A percentile compares a stretch with the other conserved stretches of the same genome.
Conservation (phyloP, 2,888 invertebrate species). For the Crocallis elinguaria region DNA sequence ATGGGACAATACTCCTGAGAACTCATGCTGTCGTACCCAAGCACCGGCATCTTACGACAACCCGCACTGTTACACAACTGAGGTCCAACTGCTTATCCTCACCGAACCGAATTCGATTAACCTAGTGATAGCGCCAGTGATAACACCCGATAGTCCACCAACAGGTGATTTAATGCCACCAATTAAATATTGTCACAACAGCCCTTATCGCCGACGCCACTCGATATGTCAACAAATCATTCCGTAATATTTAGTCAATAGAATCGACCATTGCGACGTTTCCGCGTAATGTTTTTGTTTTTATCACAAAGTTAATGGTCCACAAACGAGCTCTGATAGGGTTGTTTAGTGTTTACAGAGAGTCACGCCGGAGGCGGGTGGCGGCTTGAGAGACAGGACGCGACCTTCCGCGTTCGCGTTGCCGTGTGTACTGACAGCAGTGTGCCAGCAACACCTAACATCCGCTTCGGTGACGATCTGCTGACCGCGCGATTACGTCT, state of each 20-base stretch:
- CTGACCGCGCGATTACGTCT: conserved; percentile 52
- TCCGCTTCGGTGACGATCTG: conserved; percentile 56
- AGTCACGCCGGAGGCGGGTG: conserved; percentile 54
- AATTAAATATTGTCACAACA: conserved; percentile 51
- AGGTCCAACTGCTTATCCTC: conserved; percentile 55
- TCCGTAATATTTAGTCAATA: conserved; percentile 31
- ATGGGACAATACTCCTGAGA: conserved; percentile 69
- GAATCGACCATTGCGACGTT: conserved; percentile 35
- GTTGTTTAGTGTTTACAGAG: conserved; percentile 63
- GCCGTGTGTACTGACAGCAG: conserved; percentile 56
- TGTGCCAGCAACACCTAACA: conserved; percentile 49
- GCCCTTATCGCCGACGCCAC: conserved; percentile 40
- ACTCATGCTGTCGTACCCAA: conserved; percentile 69
- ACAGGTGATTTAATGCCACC: conserved; percentile 64
- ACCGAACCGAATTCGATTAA: conserved; percentile 45
- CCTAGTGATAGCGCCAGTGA: conserved; percentile 50
- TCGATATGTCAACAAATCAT: conserved; percentile 40
- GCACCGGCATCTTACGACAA: conserved; percentile 74
- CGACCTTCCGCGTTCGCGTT: conserved; percentile 63
- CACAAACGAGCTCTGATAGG: conserved; percentile 52
- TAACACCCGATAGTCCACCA: conserved; percentile 51
- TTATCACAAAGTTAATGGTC: conserved; percentile 54
- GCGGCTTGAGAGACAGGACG: conserved; percentile 31
- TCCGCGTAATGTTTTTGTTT: conserved; percentile 67
- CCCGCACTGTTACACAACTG: conserved; percentile 48